Evolutionary conservation across 2,113 vertebrate genomes (phyloP), one percentile per base, ranked within the genome.

Genomic region (Ceuthmochares aereus): DNA sequence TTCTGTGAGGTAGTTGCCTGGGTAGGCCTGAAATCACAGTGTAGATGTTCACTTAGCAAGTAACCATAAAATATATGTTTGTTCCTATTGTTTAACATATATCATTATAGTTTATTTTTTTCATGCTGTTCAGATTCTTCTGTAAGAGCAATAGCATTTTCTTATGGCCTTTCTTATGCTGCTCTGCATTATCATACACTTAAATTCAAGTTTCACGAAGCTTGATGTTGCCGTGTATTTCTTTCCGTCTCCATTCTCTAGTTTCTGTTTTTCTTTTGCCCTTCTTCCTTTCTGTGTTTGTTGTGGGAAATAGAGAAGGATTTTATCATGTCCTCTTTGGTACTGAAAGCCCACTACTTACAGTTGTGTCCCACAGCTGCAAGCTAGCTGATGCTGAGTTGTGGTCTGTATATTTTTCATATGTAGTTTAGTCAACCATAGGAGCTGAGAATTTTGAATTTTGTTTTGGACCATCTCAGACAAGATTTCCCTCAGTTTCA

Each of bases 211-310:
- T 80, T 67, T 47, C 34, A n/a, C 2, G 8, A 22, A 52, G 26
- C n/a, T 42, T 0, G 0, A 0, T 80, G 43, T 52, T 76, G 26
- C n/a, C 12, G 11, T 78, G 23, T 58, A 0, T 75, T 78, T 63
- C 25, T 68, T 89, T 56, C 60, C 1, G 0, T 66, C 36, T 79
- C 14, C 12, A 12, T 78, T 69, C n/a, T 78, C 15, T 47, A 37
- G 18, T 26, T 60, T 52, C 43, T 60, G 0, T 40, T 62, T 2
- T 0, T 63, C 30, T 84, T 84, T 62, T 79, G 45, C 18, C 19
- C 9, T 82, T 79, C 72, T 14, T 1, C 58, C 18, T 70, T 66
- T 60, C n/a, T 23, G 25, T 32, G 10, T 56, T 69, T 1, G 0
- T 60, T 76, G 19, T 69, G 29, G 15, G 34, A 66, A 77, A 52